These are phyloP conservation scores for Phaetusa simplex DNA, from an alignment of 2,113 vertebrate genomes.

Conservation along the genomic window DNA sequence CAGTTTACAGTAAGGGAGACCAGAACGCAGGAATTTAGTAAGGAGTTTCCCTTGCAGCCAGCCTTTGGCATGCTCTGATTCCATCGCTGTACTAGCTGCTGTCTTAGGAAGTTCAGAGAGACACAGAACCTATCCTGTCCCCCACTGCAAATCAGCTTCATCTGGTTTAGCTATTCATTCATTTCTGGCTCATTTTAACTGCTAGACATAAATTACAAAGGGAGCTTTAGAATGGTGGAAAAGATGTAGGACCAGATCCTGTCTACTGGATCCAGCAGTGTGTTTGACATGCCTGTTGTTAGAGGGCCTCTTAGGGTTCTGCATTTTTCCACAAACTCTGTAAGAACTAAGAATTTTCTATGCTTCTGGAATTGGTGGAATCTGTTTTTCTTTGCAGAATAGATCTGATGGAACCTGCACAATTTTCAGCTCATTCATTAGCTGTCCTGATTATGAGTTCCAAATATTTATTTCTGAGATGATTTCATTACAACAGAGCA, in stretches of 20 bases:
- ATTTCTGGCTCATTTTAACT: slow-evolving; percentile 6
- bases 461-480: not conserved
- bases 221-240: not conserved
- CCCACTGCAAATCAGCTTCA: not conserved
- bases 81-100: not conserved
- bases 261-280: not conserved
- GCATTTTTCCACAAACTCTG: not conserved
- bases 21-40: not conserved
- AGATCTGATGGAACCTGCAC: not conserved
- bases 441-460: not conserved
- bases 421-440: not conserved
- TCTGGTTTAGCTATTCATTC: not conserved
- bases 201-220: not conserved
- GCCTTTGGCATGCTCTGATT: not conserved
- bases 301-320: not conserved
- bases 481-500: not conserved
- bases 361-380: not conserved
- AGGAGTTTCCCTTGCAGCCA: not conserved
- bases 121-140: not conserved
- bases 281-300: not conserved
- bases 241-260: not conserved
- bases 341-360: not conserved
- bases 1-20: not conserved
- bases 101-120: not conserved
- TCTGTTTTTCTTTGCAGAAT: not conserved